A percentile compares a stretch with the other conserved stretches of the same genome.
These are phyloP conservation scores for Cryptosula pallasiana DNA, from an alignment of 2,888 invertebrate genomes.

Conservation along the genomic window DNA sequence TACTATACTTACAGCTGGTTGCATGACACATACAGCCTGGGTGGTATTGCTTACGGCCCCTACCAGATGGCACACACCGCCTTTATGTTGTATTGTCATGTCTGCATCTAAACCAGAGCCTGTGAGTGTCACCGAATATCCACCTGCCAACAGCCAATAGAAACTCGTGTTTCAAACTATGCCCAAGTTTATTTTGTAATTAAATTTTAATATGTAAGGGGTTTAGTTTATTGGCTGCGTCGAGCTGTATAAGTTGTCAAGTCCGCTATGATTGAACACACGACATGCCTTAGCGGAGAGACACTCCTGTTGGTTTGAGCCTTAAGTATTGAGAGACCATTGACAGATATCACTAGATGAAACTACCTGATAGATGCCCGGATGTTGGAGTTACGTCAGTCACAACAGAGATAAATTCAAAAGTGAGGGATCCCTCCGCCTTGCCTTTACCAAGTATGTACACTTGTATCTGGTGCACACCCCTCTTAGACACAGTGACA, in stretches of 20 bases:
- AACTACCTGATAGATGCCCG: conserved; percentile 1
- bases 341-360: too few relatives aligned
- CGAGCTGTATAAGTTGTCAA: too few relatives aligned
- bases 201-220: too few relatives aligned
- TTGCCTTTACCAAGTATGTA: background rate
- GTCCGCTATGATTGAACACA: too few relatives aligned
- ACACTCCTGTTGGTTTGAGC: too few relatives aligned
- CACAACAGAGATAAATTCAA: background rate
- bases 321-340: too few relatives aligned
- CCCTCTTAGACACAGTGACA: background rate
- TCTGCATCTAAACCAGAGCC: background rate
- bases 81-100: background rate
- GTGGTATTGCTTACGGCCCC: background rate
- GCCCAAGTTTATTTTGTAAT: too few relatives aligned
- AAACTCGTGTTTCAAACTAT: too few relatives aligned
- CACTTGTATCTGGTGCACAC: background rate
- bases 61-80: background rate
- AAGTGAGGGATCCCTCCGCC: background rate
- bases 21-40: background rate
- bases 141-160: conserved; percentile 1
- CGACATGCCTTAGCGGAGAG: too few relatives aligned
- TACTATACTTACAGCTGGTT: background rate
- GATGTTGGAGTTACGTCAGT: background rate
- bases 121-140: background rate
- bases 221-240: too few relatives aligned